These are phyloP conservation scores for Nomada fucata DNA, from an alignment of 2,888 invertebrate genomes.

Conservation along the genomic window DNA sequence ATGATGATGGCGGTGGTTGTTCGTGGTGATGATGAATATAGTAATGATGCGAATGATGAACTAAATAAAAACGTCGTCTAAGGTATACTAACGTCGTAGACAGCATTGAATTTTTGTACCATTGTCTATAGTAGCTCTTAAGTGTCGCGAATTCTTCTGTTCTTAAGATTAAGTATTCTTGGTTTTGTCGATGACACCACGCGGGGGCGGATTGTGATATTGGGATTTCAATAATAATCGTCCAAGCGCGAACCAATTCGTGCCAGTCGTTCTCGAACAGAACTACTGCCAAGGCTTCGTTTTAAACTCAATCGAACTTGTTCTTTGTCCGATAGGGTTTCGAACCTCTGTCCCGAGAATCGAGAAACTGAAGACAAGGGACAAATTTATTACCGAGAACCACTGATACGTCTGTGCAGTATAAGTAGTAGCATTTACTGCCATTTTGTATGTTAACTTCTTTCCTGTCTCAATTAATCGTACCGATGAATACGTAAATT, in stretches of 20 bases:
- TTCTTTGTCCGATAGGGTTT: too few species aligned
- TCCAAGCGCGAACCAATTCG: background rate
- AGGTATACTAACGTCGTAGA: slow-evolving; percentile 78
- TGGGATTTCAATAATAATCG: background rate
- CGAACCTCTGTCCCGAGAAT: background rate
- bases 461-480: too few species aligned
- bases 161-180: slow-evolving; percentile 56
- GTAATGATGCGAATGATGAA: slow-evolving; percentile 23
- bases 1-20: slow-evolving; percentile 2
- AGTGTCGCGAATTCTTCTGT: slow-evolving; percentile 71
- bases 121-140: slow-evolving; percentile 82
- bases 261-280: background rate
- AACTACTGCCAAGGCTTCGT: background rate
- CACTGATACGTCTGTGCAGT: background rate
- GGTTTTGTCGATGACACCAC: slow-evolving; percentile 46
- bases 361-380: background rate
- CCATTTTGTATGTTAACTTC: background rate
- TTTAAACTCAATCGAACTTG: background rate
- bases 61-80: slow-evolving; percentile 77
- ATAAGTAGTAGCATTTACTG: background rate
- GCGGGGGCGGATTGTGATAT: slow-evolving; percentile 54
- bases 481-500: too few species aligned
- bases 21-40: slow-evolving; percentile 22
- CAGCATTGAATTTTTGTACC: slow-evolving; percentile 84
- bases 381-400: background rate